These are phyloP conservation scores for Tursiops truncatus DNA, from an alignment of 2,113 vertebrate genomes.

Conservation along the genomic window DNA sequence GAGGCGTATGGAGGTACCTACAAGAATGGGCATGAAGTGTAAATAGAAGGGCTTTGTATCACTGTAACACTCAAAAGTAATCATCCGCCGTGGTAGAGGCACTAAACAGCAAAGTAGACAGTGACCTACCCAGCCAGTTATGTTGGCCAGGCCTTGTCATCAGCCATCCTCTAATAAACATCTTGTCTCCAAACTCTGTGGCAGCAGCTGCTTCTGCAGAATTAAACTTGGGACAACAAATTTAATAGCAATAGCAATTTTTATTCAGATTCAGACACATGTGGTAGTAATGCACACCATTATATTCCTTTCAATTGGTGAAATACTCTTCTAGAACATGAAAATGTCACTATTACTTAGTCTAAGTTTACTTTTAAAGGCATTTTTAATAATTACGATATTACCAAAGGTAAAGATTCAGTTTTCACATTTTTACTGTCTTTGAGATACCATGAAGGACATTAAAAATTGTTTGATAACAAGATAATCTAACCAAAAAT, in stretches of 20 bases:
- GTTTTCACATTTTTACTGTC: conserved; percentile 31
- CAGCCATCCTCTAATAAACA: not conserved
- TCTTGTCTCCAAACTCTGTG: not conserved
- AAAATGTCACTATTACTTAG: conserved; percentile 9
- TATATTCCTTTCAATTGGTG: conserved; percentile 32
- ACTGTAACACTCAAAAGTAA: not conserved
- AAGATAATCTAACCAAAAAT: conserved; percentile 15
- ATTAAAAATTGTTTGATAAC: not conserved
- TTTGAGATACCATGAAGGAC: not conserved
- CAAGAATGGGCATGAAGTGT: not conserved
- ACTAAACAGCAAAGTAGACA: not conserved
- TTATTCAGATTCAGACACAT: conserved; percentile 11
- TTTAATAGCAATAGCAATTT: not conserved
- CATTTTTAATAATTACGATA: not conserved
- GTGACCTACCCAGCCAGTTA: not conserved
- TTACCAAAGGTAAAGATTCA: not conserved
- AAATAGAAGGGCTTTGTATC: not conserved
- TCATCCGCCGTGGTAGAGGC: not conserved
- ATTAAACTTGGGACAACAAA: not conserved
- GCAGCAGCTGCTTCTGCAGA: not conserved
- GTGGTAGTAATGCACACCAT: not conserved
- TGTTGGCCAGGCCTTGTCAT: not conserved
- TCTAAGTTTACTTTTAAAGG: not conserved
- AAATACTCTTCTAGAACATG: conserved; percentile 6
- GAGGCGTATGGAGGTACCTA: not conserved